phyloP scores from a whole-genome alignment of 2,113 vertebrate genomes.

The Serilophus lunatus region DNA sequence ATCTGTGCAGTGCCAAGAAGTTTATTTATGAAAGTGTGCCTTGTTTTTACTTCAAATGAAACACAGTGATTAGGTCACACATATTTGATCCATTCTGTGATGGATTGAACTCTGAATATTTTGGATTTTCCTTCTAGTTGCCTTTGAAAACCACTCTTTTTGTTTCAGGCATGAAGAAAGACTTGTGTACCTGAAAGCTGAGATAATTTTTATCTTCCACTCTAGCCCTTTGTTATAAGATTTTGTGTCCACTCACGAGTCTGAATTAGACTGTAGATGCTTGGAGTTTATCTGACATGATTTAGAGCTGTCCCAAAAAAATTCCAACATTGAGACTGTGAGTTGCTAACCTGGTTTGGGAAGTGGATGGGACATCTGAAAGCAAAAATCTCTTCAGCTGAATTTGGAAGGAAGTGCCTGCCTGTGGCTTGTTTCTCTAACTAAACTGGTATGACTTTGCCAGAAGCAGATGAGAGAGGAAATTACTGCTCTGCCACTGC shows the following conservation, averaged over 20 bases:
- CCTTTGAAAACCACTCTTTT: not conserved
- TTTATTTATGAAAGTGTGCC: not conserved
- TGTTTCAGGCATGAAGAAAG: not conserved
- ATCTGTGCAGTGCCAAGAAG: rapidly evolving
- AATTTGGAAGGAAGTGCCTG: not conserved
- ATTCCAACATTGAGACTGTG: not conserved
- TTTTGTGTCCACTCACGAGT: not conserved
- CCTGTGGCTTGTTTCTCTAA: not conserved
- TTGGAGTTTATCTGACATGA: not conserved
- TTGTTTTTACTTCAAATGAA: not conserved
- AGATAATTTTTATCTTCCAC: not conserved
- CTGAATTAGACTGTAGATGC: not conserved
- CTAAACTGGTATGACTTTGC: not conserved
- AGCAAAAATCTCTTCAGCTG: not conserved
- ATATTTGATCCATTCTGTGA: not conserved
- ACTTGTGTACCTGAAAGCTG: not conserved
- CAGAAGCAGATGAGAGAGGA: not conserved
- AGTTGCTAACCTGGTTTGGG: not conserved
- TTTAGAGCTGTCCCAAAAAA: not conserved
- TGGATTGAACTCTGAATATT: not conserved
- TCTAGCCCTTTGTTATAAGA: not conserved
- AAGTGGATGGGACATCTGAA: not conserved
- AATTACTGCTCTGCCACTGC: not conserved
- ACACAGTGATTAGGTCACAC: not conserved
- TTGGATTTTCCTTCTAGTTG: not conserved